Evolutionary conservation across 2,113 vertebrate species (phyloP).

Genomic region (Sardina pilchardus): DNA sequence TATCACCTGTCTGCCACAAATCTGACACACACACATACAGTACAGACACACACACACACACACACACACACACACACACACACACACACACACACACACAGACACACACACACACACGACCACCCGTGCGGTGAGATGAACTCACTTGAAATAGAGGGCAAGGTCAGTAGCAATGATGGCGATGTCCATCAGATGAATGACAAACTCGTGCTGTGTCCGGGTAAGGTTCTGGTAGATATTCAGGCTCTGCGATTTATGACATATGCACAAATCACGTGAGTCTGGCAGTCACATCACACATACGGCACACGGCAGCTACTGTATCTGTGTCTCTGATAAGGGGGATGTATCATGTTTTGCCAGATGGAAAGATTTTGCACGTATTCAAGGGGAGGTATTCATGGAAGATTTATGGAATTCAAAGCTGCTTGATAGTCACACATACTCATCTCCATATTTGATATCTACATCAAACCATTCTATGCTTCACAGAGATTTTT

Average conservation of each 20-base stretch:
- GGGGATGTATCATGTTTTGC: no score
- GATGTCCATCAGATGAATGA: conserved; percentile 79
- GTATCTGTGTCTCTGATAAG: no score
- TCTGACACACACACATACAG: conserved; percentile 1
- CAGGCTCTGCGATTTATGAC: conserved; percentile 56
- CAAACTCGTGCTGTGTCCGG: conserved; percentile 73
- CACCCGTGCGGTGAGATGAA: neutral
- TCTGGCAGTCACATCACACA: no score
- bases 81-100: neutral
- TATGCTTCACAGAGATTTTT: no score
- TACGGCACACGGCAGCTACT: no score
- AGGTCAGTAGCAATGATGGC: conserved; percentile 79
- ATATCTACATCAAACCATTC: no score
- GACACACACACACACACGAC: neutral
- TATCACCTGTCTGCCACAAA: conserved; percentile 1
- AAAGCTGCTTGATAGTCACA: no score
- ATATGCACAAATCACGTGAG: neutral
- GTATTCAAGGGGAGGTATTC: no score
- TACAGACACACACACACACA: neutral
- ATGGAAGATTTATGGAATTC: neutral
- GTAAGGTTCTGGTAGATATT: conserved; percentile 80
- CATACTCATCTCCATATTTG: no score
- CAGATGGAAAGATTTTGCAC: no score
- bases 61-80: neutral
- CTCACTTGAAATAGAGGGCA: conserved; percentile 81